Evolutionary conservation across 2,113 vertebrate species (phyloP).

Genomic region (Albula goreensis): DNA sequence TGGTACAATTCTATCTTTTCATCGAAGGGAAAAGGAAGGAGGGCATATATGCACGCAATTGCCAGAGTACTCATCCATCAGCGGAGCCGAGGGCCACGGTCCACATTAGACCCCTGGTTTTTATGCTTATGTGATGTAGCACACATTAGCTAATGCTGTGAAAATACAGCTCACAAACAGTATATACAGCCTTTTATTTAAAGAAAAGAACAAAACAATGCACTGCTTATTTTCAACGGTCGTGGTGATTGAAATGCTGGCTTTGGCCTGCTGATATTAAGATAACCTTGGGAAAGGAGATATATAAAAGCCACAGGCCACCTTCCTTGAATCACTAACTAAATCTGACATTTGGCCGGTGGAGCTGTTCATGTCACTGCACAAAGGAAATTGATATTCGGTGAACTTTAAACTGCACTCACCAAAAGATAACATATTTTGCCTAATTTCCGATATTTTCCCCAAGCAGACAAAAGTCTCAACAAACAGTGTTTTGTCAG

Average conservation of each 20-base stretch:
- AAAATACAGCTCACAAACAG: constrained; percentile 4
- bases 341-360: constrained; percentile 62
- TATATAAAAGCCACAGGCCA: constrained; percentile 52
- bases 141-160: neutral
- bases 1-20: constrained; percentile 32
- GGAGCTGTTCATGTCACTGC: constrained; percentile 55
- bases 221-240: constrained; percentile 3
- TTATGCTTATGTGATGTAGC: neutral
- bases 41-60: constrained; percentile 13
- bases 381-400: constrained; percentile 53
- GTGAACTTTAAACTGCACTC: constrained; percentile 40
- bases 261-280: constrained; percentile 51
- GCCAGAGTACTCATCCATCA: neutral
- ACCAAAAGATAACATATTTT: neutral
- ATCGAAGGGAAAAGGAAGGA: constrained; percentile 22
- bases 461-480: neutral
- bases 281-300: constrained; percentile 67
- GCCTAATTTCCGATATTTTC: neutral
- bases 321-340: constrained; percentile 49
- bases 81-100: constrained; percentile 1
- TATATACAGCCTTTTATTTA: constrained; percentile 18
- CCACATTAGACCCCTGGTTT: constrained; percentile 1
- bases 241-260: constrained; percentile 45
- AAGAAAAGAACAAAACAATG: neutral
- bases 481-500: neutral